Evolutionary conservation across 1,140 invertebrate genomes (phyloP), one percentile per base, ranked within the genome.

Genomic region (Drosophila burlai): DNA sequence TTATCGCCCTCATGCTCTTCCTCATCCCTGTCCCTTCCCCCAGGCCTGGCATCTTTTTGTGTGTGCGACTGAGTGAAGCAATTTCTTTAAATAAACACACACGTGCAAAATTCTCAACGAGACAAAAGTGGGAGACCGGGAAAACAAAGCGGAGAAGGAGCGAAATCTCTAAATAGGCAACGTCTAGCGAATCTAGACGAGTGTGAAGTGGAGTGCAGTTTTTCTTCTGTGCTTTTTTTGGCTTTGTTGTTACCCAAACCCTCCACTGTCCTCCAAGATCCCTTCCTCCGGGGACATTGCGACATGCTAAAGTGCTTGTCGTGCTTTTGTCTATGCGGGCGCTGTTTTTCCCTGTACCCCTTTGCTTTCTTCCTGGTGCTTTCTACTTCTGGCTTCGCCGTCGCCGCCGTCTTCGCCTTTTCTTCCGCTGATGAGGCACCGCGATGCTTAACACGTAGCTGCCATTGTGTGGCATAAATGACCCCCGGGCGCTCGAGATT

Each of bases 81-180:
- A 90, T 90, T 87, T 86, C 85, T 90, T 90, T 90, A 90, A 90
- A 90, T 90, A 90, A 90, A 90, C 85, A 90, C 85, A 89, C 86
- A 91, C 86, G 83, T 87, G 84, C 84, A 76, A 86, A 77, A 75
- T 74, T 61, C 69, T 47, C 65, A 55, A 80, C 78, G 64, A 71
- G 65, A 76, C 52, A 83, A 80, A 77, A 52, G 47, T 69, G 47
- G 64, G 58, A 38, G 34, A 54, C 67, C 34, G 72, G 50, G 73
- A 68, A 65, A 62, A 47, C 64, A 75, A 68, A 47, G 57, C 47
- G 55, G 45, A 50, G 26, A 55, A 69, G 58, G 68, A 65, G 63
- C 50, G 66, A 84, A 82, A 54, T 66, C 74, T 78, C 84, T 89
- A 87, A 87, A 90, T 89, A 90, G 84, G 81, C 81, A 74, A 66